Conservation (phyloP, 2,888 invertebrate species). For the Callyntrura sp. region DNA sequence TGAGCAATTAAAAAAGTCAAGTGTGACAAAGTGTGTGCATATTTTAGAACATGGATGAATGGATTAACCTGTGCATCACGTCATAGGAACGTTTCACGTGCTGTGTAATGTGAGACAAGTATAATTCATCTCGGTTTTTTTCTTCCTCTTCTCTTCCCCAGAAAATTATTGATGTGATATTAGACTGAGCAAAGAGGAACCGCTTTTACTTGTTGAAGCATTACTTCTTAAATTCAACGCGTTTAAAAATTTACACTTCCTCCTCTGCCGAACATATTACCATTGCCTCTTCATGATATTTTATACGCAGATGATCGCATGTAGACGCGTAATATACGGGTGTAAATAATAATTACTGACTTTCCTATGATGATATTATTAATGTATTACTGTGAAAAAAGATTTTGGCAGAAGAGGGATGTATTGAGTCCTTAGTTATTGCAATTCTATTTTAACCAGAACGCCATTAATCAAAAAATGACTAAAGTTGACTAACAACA, state of each 20-base stretch:
- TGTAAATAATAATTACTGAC: constrained; percentile 35
- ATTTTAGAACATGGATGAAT: constrained; percentile 3
- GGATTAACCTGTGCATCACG: constrained; percentile 34
- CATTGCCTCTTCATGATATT: not conserved
- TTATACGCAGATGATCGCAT: not conserved
- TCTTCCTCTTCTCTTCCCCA: constrained; percentile 2
- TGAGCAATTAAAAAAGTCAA: constrained; percentile 72
- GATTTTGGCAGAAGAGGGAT: constrained; percentile 70
- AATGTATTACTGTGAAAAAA: constrained; percentile 8
- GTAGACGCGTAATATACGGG: constrained; percentile 4
- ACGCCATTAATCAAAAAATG: constrained; percentile 74
- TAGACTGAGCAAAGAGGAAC: constrained; percentile 21
- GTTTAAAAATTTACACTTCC: not conserved
- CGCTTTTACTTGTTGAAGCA: constrained; percentile 15
- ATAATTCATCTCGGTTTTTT: constrained; percentile 34
- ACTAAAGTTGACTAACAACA: constrained; percentile 28
- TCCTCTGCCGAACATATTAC: not conserved
- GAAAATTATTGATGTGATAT: too few relatives aligned
- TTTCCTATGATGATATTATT: constrained; percentile 1
- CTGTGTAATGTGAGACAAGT: constrained; percentile 34
- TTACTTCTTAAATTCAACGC: constrained; percentile 43
- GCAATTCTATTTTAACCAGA: constrained; percentile 76
- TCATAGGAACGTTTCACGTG: not conserved
- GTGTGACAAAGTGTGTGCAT: constrained; percentile 58
- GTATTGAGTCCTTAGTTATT: constrained; percentile 68